phyloP scores from a whole-genome alignment of 2,113 vertebrate genomes.

The Lonchura striata region DNA sequence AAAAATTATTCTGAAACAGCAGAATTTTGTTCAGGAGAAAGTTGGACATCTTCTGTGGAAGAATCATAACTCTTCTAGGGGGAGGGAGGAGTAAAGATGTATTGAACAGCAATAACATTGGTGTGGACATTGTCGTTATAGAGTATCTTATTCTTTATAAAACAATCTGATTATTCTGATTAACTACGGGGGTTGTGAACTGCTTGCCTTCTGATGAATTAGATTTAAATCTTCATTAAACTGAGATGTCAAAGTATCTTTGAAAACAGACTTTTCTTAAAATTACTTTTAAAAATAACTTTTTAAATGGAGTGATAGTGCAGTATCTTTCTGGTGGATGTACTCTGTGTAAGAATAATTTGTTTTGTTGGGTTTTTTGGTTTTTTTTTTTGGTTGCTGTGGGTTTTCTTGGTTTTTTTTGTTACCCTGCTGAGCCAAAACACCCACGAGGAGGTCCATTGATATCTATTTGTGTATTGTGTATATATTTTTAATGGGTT shows the following conservation, averaged over 20 bases:
- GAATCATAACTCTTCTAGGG: background rate
- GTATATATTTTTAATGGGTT: background rate
- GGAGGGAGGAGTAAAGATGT: background rate
- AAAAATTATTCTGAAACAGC: background rate
- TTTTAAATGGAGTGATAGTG: background rate
- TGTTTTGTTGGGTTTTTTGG: background rate
- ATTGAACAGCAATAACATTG: background rate
- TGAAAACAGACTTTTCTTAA: background rate
- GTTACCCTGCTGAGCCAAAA: background rate
- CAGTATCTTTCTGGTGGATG: background rate
- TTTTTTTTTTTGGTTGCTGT: background rate
- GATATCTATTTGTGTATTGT: background rate
- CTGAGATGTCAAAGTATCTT: background rate
- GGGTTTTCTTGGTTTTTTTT: background rate
- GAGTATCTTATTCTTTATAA: background rate
- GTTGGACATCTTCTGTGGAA: background rate
- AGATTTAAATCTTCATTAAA: background rate
- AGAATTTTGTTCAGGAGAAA: background rate
- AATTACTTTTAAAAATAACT: background rate
- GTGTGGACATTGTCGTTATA: background rate
- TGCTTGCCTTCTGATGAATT: background rate
- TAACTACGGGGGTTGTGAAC: background rate
- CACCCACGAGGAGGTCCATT: rapidly evolving
- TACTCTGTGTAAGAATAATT: background rate
- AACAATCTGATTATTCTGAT: background rate